Percentiles rank a stretch among this genome's conserved stretches.
These are phyloP conservation scores for Pseudopleuronectes americanus DNA, from an alignment of 2,797 vertebrate genomes.

Conservation along the genomic window DNA sequence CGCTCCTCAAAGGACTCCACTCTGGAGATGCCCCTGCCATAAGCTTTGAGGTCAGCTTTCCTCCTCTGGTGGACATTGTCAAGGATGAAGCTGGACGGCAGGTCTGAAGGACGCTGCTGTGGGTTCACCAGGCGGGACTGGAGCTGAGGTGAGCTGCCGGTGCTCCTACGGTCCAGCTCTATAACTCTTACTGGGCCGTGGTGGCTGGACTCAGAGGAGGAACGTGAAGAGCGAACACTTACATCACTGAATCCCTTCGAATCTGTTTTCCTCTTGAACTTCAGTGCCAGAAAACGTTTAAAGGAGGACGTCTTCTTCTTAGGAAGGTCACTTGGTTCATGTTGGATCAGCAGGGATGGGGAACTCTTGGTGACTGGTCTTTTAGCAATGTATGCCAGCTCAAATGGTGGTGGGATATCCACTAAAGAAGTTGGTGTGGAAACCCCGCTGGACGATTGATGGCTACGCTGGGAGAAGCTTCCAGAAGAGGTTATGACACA, in stretches of 20 bases:
- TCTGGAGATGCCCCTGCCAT: slow-evolving; percentile 88
- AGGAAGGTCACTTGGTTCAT: slow-evolving; percentile 87
- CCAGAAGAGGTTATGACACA: slow-evolving; percentile 93
- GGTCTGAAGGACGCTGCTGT: slow-evolving; percentile 84
- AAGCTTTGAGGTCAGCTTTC: slow-evolving; percentile 85
- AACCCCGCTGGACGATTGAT: slow-evolving; percentile 89
- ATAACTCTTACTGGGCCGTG: slow-evolving; percentile 89
- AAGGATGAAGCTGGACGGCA: slow-evolving; percentile 87
- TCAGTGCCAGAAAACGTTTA: slow-evolving; percentile 93
- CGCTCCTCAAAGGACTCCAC: slow-evolving; percentile 97
- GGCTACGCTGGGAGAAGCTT: slow-evolving; percentile 93
- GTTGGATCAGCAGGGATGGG: slow-evolving; percentile 92
- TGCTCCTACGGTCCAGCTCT: slow-evolving; percentile 91
- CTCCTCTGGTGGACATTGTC: slow-evolving; percentile 89
- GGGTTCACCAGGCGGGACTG: slow-evolving; percentile 85
- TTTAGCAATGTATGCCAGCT: slow-evolving; percentile 96
- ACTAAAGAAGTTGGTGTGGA: slow-evolving; percentile 93
- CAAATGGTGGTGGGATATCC: slow-evolving; percentile 97
- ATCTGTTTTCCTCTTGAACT: slow-evolving; percentile 93
- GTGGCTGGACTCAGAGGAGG: slow-evolving; percentile 96
- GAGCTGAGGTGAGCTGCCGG: slow-evolving; percentile 89
- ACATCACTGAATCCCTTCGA: slow-evolving; percentile 90
- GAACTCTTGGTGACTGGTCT: slow-evolving; percentile 98
- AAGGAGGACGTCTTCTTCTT: slow-evolving; percentile 98
- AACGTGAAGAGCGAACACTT: slow-evolving; percentile 91